Percentiles rank a stretch among this genome's conserved stretches.
Conservation (phyloP, 1,140 invertebrate species). For the Vanessa atalanta region DNA sequence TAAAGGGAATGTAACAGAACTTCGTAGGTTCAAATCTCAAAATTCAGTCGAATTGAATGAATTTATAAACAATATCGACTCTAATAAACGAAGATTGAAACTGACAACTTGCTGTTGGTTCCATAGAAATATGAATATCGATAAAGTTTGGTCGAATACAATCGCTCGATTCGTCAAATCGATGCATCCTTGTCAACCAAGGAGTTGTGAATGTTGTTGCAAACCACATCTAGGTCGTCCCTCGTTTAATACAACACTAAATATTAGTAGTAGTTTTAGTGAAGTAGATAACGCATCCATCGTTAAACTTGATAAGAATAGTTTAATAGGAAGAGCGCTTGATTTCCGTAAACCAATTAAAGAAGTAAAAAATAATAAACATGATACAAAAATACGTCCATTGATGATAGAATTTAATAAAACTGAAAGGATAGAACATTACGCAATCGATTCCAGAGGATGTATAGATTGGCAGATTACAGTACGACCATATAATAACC, state of each 20-base stretch:
- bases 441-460: neutral
- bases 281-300: neutral
- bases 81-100: neutral
- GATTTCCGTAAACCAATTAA: neutral
- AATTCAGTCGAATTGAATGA: neutral
- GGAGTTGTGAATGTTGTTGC: constrained; percentile 40
- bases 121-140: neutral
- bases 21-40: neutral
- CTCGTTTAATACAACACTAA: neutral
- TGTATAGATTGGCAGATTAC: neutral
- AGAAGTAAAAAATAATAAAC: neutral
- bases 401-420: neutral
- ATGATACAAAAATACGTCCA: neutral
- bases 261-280: neutral
- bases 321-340: neutral
- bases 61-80: neutral
- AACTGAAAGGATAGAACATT: neutral
- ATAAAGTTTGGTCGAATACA: constrained; percentile 8
- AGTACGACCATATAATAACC: neutral
- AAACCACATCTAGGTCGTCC: neutral
- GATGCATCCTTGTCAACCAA: constrained; percentile 32
- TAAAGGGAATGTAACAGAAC: neutral
- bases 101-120: constrained; percentile 18
- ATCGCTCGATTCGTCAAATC: constrained; percentile 28
- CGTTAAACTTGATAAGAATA: neutral